Evolutionary conservation across 2,888 invertebrate species (phyloP).

Genomic region (Acronicta aceris): DNA sequence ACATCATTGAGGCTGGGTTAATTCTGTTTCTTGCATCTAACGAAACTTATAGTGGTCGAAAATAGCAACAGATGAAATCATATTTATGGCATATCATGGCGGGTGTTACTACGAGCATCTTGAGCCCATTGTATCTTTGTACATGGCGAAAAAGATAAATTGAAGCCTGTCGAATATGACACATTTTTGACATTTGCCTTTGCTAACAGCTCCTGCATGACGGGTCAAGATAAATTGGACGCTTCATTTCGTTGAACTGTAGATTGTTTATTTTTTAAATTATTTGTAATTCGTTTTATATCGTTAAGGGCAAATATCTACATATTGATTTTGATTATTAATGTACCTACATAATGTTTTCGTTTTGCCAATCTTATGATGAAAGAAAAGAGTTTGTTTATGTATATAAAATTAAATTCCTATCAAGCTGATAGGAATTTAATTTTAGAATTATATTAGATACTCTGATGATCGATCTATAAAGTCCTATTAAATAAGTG

Average conservation of each 20-base stretch:
- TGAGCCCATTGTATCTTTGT: neutral
- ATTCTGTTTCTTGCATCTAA: constrained; percentile 39
- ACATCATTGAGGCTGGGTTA: constrained; percentile 33
- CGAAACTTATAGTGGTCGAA: constrained; percentile 28
- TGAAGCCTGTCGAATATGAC: too few relatives aligned
- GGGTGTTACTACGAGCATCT: neutral
- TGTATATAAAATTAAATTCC: too few relatives aligned
- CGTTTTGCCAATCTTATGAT: neutral
- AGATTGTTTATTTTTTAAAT: constrained; percentile 3
- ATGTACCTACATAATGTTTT: constrained; percentile 5
- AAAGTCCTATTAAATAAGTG: neutral
- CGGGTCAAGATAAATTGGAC: neutral
- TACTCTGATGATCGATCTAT: neutral
- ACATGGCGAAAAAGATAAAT: neutral
- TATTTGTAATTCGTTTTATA: neutral
- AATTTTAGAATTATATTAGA: neutral
- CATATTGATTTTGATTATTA: neutral
- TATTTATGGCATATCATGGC: constrained; percentile 1
- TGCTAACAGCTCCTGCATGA: neutral
- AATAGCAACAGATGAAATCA: constrained; percentile 41
- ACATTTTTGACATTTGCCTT: neutral
- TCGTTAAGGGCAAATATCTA: constrained; percentile 6
- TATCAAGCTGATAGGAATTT: too few relatives aligned
- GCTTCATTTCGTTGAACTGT: neutral
- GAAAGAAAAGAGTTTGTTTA: neutral